Base-by-base conservation (phyloP, 2,888 invertebrate species). In the Microplitis manilae region DNA sequence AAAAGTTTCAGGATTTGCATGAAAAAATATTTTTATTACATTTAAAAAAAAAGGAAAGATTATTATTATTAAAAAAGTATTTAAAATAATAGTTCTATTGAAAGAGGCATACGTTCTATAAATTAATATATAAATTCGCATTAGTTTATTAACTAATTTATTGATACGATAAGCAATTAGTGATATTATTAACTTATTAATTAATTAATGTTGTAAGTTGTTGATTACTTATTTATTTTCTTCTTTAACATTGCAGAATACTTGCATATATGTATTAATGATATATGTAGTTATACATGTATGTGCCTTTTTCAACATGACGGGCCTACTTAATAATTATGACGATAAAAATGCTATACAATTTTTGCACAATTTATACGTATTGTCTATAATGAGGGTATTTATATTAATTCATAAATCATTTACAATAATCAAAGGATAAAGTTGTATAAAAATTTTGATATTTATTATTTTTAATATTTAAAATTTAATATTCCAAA, bases 311-410 rank as follows among this genome's bases (percentile, higher is more conserved):
- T 83, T 74, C 74, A 76, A 80, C 68, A 81, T 81, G 77, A 83
- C 82, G 77, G 81, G 84, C 83, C 83, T 84, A 84, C 60, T 73
- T 82, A 80, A 82, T 59, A 50, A 17, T 59, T 73, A 50, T 50
- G 64, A 74, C 75, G 80, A 75, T 81, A 81, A 83, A 81, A 79
- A 85, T 80, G 82, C 83, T 83, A 83, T 78, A 78, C 68, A 81
- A 84, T 83, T 85, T 86, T 86, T 85, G 83, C 84, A 85, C 84
- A 82, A 85, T 85, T 85, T 85, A 83, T 85, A 84, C 84, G 82
- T 84, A 79, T 84, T 84, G 83, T 81, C 77, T 78, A 83, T 81
- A 65, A 62, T 77, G 78, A 83, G 60, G 73, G 75, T 75, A 83
- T 84, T 84, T 82, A 83, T 83, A 30, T 30, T 30, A 2, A 30